Conservation (phyloP, 1,140 invertebrate species). For the Drosophila gunungcola region DNA sequence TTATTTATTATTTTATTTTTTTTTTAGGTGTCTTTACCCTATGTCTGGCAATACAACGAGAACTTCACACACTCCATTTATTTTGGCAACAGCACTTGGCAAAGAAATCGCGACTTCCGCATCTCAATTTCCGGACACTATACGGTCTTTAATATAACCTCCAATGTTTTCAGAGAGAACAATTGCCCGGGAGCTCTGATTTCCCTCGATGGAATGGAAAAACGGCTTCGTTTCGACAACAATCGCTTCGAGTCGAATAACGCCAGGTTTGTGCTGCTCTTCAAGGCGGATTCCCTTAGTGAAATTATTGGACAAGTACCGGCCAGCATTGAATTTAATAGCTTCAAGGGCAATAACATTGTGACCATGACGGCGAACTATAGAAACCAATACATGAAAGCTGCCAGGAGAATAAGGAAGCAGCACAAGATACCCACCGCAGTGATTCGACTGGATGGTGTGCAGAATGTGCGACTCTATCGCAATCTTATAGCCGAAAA, state of each 20-base stretch:
- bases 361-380: slow-evolving; percentile 59
- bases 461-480: slow-evolving; percentile 96
- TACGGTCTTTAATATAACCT: slow-evolving; percentile 92
- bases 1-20: background rate
- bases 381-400: slow-evolving; percentile 56
- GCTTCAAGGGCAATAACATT: slow-evolving; percentile 90
- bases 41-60: slow-evolving; percentile 97
- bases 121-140: slow-evolving; percentile 96
- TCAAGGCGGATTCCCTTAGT: slow-evolving; percentile 95
- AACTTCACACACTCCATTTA: slow-evolving; percentile 96
- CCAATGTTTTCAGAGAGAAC: slow-evolving; percentile 95
- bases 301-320: slow-evolving; percentile 94
- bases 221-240: slow-evolving; percentile 93
- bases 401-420: slow-evolving; percentile 43
- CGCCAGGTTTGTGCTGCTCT: slow-evolving; percentile 94
- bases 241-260: slow-evolving; percentile 93
- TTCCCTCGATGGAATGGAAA: slow-evolving; percentile 97
- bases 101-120: slow-evolving; percentile 93
- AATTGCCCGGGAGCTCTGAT: slow-evolving; percentile 93
- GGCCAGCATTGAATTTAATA: slow-evolving; percentile 92
- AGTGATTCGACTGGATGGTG: slow-evolving; percentile 95
- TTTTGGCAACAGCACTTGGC: slow-evolving; percentile 94
- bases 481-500: slow-evolving; percentile 97
- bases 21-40: slow-evolving; percentile 93
- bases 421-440: slow-evolving; percentile 88